Conservation (phyloP, 1,140 invertebrate genomes). For the Brachionus angularis region DNA sequence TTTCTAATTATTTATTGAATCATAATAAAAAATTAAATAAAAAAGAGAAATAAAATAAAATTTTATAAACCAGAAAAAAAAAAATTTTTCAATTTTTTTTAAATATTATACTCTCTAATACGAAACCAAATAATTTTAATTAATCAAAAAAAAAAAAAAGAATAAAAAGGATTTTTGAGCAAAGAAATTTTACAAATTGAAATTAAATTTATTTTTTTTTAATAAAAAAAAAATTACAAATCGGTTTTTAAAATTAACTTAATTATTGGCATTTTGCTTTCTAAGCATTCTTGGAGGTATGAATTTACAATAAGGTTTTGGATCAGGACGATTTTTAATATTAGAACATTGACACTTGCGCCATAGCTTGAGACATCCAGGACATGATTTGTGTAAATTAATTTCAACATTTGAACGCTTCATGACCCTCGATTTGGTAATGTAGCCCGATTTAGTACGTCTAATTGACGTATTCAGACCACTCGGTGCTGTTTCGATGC, state of each 20-base stretch:
- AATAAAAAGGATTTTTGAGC: too few species aligned
- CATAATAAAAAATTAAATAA: too few species aligned
- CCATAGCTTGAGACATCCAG: slow-evolving; percentile 39
- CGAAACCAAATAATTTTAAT: too few species aligned
- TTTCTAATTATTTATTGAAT: neutral
- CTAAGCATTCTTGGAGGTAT: slow-evolving; percentile 37
- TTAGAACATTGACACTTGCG: slow-evolving; percentile 41
- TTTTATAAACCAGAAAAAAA: too few species aligned
- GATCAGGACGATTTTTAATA: slow-evolving; percentile 43
- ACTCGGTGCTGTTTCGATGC: neutral
- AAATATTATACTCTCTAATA: too few species aligned
- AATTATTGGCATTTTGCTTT: slow-evolving; percentile 10
- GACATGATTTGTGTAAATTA: slow-evolving; percentile 39
- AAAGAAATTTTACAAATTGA: too few species aligned
- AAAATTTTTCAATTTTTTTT: too few species aligned
- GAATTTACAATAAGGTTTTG: slow-evolving; percentile 43
- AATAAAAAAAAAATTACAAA: too few species aligned
- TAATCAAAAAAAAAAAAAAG: too few species aligned
- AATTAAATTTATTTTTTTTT: too few species aligned
- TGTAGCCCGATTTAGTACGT: slow-evolving; percentile 22
- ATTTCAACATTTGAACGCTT: slow-evolving; percentile 25
- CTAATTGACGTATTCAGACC: slow-evolving; percentile 3
- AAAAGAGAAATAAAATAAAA: too few species aligned
- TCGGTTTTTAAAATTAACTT: too few species aligned
- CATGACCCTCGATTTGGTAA: neutral